A percentile compares a stretch with the other conserved stretches of the same genome.
Conservation (phyloP, 2,113 vertebrate genomes). For the Chaetodon trifascialis region DNA sequence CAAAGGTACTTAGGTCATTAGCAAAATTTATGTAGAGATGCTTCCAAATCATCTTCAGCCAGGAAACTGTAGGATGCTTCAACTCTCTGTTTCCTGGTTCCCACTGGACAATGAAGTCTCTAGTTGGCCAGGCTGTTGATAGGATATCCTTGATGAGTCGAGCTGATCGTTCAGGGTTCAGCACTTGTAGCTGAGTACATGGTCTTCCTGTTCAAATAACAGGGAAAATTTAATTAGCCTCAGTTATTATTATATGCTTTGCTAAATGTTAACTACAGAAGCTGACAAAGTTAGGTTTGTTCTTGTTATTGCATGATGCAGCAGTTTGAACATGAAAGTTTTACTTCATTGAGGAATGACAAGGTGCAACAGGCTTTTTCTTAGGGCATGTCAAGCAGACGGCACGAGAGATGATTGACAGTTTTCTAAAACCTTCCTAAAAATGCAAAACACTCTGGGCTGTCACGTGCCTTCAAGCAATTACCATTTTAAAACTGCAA, state of each 20-base stretch:
- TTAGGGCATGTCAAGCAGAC: neutral
- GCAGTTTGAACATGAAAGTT: neutral
- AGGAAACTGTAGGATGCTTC: slow-evolving; percentile 90
- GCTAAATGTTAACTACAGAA: slow-evolving; percentile 7
- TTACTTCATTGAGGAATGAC: neutral
- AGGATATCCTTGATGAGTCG: slow-evolving; percentile 95
- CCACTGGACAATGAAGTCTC: slow-evolving; percentile 94
- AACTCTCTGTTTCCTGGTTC: slow-evolving; percentile 88
- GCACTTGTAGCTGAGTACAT: slow-evolving; percentile 94
- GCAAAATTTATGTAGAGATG: slow-evolving; percentile 96
- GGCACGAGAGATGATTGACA: no score
- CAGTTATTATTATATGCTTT: slow-evolving; percentile 2
- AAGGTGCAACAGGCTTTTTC: neutral
- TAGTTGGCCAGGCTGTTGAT: slow-evolving; percentile 89
- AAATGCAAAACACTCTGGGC: neutral
- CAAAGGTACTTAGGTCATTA: slow-evolving; percentile 92
- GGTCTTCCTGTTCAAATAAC: slow-evolving; percentile 88
- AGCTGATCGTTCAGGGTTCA: slow-evolving; percentile 94
- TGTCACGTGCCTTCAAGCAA: neutral
- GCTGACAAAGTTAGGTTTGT: neutral
- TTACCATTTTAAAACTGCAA: neutral
- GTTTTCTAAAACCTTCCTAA: neutral
- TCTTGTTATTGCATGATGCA: slow-evolving; percentile 24
- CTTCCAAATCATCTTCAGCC: slow-evolving; percentile 97
- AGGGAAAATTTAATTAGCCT: slow-evolving; percentile 14